Base-by-base conservation (phyloP, 2,113 vertebrate species). In the Pan troglodytes region DNA sequence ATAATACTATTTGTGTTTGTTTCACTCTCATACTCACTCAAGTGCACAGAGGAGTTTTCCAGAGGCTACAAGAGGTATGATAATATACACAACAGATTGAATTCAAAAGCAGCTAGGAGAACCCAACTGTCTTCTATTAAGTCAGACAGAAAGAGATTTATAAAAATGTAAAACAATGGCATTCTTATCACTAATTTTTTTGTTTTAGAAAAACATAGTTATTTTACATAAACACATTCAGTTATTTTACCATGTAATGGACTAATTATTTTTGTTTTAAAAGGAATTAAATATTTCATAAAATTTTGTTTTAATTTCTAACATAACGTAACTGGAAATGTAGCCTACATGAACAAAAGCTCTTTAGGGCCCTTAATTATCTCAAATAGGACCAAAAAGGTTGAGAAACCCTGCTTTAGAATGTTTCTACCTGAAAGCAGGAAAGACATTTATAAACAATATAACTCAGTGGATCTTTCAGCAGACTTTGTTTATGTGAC, bases 71-170 rank as follows among this genome's bases (percentile, higher is more conserved):
- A 78, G 45, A 84, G 20, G 17, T 83, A 68, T 93, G 50, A 12
- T 90, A 13, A 45, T 93, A 52, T 35, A 9, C 3, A 23, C 57
- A 86, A 52, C 17, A 55, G 32, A n/a, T 23, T 92, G 55, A 67
- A 79, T 92, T 86, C 68, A 96, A 52, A 95, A 89, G 67, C 82
- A 85, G 64, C 32, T 70, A 70, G 38, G 73, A 68, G 35, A 92
- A 67, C 32, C 59, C 52, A 86, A 6, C 20, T 91, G 23, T 79
- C 68, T 94, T 85, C 35, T 48, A 13, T 43, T 81, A 70, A 85
- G 22, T 68, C 25, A 83, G 45, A 83, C n/a, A 27, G 57, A 72
- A 64, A 75, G 20, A 88, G 40, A 94, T 87, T 83, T 75, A 4
- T 68, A 94, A 87, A 73, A 90, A 86, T 83, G 11, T 81, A 38